Conservation (phyloP, 2,113 vertebrate species). For the Cyanoderma ruficeps region DNA sequence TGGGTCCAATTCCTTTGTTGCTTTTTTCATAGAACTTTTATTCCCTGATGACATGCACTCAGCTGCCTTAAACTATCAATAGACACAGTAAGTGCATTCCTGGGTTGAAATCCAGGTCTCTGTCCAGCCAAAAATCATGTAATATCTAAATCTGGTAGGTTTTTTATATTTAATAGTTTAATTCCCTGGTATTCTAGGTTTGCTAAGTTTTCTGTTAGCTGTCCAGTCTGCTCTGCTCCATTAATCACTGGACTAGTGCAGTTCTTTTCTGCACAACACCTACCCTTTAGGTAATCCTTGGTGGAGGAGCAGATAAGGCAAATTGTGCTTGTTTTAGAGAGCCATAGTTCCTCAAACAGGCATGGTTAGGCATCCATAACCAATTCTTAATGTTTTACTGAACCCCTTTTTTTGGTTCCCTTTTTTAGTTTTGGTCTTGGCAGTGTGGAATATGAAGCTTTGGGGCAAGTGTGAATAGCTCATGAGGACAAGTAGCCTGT, state of each 20-base stretch:
- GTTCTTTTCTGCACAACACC: neutral
- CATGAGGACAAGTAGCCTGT: neutral
- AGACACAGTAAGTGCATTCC: neutral
- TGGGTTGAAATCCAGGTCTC: neutral
- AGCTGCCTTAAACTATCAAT: neutral
- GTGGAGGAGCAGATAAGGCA: neutral
- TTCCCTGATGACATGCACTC: neutral
- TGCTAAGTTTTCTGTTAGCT: neutral
- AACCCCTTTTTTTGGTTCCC: rapidly evolving
- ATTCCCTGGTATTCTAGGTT: neutral
- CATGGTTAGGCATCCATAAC: neutral
- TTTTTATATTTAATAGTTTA: neutral
- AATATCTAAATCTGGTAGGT: neutral
- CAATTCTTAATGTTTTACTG: neutral
- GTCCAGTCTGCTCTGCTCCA: neutral
- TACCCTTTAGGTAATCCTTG: neutral
- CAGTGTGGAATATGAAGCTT: neutral
- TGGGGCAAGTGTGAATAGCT: neutral
- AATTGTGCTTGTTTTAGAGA: neutral
- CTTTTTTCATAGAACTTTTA: neutral
- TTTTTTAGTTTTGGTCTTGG: neutral
- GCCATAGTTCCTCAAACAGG: neutral
- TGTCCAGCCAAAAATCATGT: neutral
- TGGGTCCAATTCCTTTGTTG: neutral
- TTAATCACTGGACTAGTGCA: neutral